A percentile compares a stretch with the other conserved stretches of the same genome.
Conservation (phyloP, 2,113 vertebrate genomes). For the Proteles cristata region DNA sequence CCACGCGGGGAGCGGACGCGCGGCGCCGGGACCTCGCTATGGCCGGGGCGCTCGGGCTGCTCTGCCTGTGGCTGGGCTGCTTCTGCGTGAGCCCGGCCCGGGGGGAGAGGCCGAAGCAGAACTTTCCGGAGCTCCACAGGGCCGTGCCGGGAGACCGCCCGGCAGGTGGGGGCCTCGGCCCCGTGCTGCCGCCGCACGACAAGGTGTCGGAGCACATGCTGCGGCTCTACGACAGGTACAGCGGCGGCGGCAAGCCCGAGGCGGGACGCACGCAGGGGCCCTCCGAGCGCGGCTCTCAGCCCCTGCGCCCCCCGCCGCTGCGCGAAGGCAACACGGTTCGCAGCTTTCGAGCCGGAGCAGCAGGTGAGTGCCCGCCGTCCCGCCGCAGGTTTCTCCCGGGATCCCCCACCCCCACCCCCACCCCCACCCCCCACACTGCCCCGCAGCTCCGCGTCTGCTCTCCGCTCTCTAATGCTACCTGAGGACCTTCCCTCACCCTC, state of each 20-base stretch:
- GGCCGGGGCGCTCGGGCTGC: constrained; percentile 84
- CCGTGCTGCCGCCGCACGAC: constrained; percentile 80
- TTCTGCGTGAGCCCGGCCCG: constrained; percentile 85
- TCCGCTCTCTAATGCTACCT: rapidly evolving
- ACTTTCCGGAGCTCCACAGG: constrained; percentile 58
- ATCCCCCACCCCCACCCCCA: neutral
- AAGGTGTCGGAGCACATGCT: constrained; percentile 95
- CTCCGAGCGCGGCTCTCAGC: neutral
- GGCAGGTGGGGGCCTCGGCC: constrained; percentile 52
- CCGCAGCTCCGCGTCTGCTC: neutral
- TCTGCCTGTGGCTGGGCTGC: constrained; percentile 89
- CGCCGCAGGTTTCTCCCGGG: neutral
- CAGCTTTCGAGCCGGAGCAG: constrained; percentile 84
- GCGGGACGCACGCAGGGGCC: neutral
- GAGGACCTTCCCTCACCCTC: neutral
- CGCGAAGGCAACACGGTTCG: constrained; percentile 93
- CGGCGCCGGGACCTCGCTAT: constrained; percentile 77
- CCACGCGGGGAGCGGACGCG: neutral
- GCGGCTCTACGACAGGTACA: constrained; percentile 93
- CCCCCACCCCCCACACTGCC: no score
- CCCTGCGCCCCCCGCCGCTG: neutral
- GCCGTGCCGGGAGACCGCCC: constrained; percentile 29
- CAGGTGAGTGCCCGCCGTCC: constrained; percentile 80
- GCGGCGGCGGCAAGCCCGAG: constrained; percentile 41
- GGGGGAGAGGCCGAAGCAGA: constrained; percentile 79